Evolutionary conservation across 1,140 invertebrate genomes (phyloP), one percentile per base, ranked within the genome.

Genomic region (Mercenaria mercenaria): DNA sequence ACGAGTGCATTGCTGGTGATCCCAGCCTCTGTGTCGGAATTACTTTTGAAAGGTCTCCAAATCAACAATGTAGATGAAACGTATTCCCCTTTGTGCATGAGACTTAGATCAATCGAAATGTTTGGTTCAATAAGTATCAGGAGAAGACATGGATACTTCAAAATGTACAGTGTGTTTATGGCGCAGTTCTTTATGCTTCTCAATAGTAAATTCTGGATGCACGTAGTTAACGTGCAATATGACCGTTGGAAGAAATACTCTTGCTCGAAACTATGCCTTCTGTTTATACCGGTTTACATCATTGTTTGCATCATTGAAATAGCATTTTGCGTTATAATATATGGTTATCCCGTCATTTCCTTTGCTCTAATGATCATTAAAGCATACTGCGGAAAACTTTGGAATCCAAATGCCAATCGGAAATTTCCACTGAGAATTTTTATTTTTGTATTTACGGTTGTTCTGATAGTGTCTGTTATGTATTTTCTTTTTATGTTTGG

Each of bases 401-500:
- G 39, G 13, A 64, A 0, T 43, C 26, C 15, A 0, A 26, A 13
- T 8, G 18, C 20, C 0, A 76, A 39, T 8, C 39, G 39, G 20
- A 59, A 20, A 50, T 0, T 29, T 34, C 10, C 20, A 15, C 2
- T 39, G 3, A 18, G 83, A 37, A 29, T 59, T 1, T 8, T 56
- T 56, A 3, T 50, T 29, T 59, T 39, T 56, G 0, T 69, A 23
- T 26, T 61, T 0, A 52, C 50, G 6, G 0, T 56, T 23, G 13
- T 74, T 18, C n/a, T 86, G 8, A 59, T 59, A 8, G 0, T 37
- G 23, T 41, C 83, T 39, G 83, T 86, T 18, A 15, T 41, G 4
- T 86, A 56, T 39, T 86, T 86, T 61, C n/a, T 86, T 4, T 86
- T 76, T 59, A 86, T 86, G 83, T 86, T 86, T 61, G 29, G 26